Evolutionary conservation across 1,140 invertebrate genomes (phyloP), one percentile per base, ranked within the genome.

Genomic region (Drosophila paulistorum): DNA sequence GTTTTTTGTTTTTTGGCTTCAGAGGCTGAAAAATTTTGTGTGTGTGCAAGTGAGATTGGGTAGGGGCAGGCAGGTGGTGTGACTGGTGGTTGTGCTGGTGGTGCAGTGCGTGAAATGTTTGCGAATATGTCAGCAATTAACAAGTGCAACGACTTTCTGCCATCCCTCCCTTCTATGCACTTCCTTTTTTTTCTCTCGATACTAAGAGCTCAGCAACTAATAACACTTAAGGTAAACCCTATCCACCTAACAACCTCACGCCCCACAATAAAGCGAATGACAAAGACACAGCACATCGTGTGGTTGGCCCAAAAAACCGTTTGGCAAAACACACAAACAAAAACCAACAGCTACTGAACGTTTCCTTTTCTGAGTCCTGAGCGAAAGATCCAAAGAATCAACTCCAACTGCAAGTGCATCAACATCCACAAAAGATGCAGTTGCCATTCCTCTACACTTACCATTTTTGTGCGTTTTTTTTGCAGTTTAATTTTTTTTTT

Each of bases 391-490:
- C 7, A 48, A 14, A 14, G n/a, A 42, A 48, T 10, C 45, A 39
- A 39, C 35, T 39, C 11, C 11, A 37, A 69, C 62, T 81, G 82
- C 83, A 87, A 87, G 75, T 86, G 72, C 79, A 84, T 68, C 82
- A 74, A 85, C 87, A 79, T 79, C 80, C 84, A 89, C 83, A 89
- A 89, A 87, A 85, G 82, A 86, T 87, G 82, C 83, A 85, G 79
- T 65, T 48, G 20, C 48, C 35, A 17, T 48, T 60, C 71, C 77
- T 51, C 66, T 55, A 69, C 62, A 76, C 77, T 71, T 65, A 66
- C 48, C 54, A 45, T 57, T 65, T 48, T 54, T 51, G 55, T 74
- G 7, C 26, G 79, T 65, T n/a, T 10, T 42, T 57, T 61, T 45
- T 63, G 48, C 62, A 60, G 42, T 79, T 66, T 57, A 69, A 79